These are phyloP conservation scores for Progne subis DNA, from an alignment of 2,113 vertebrate species.

Conservation along the genomic window DNA sequence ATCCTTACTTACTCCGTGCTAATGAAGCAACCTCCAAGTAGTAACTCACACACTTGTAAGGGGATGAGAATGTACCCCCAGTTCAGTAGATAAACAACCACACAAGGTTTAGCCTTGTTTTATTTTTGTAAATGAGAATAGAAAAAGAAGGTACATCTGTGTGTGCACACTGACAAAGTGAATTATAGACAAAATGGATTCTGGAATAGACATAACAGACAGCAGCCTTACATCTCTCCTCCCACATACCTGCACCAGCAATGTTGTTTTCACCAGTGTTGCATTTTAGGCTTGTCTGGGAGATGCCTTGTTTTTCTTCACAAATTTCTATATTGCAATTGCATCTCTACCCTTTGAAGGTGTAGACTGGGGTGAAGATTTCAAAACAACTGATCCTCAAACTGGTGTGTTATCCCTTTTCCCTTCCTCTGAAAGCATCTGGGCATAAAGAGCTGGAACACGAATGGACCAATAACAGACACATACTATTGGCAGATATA, in stretches of 20 bases:
- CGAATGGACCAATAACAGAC: neutral
- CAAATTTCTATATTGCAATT: neutral
- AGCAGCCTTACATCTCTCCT: neutral
- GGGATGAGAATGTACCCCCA: neutral
- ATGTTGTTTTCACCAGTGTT: neutral
- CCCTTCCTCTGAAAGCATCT: neutral
- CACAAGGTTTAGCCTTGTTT: neutral
- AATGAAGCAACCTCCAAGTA: neutral
- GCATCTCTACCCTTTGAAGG: neutral
- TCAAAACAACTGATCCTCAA: neutral
- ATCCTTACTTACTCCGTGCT: neutral
- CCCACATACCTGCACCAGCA: neutral
- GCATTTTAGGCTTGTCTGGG: neutral
- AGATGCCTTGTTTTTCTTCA: neutral
- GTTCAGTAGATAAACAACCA: neutral
- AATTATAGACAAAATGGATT: neutral
- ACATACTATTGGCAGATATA: accelerated
- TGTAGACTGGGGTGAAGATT: accelerated
- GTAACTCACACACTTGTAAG: neutral
- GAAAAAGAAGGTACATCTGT: neutral
- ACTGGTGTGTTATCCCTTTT: neutral
- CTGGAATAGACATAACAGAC: neutral
- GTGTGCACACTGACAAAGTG: neutral
- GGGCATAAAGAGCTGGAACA: neutral
- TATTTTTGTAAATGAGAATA: constrained; percentile 9